These are phyloP conservation scores for Teleogryllus oceanicus DNA, from an alignment of 2,888 invertebrate genomes.

Conservation along the genomic window DNA sequence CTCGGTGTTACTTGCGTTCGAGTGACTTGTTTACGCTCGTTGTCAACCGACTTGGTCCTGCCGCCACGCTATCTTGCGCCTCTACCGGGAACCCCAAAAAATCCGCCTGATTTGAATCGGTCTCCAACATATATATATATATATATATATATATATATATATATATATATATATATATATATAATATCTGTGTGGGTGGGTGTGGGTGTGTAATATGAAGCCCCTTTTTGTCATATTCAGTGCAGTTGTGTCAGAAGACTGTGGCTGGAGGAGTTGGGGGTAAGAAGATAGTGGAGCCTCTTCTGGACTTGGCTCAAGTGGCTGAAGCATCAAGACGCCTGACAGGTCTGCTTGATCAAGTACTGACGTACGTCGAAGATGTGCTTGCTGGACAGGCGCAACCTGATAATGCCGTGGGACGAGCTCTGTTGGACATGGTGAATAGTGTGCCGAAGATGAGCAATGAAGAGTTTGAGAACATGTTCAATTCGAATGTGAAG, in stretches of 20 bases:
- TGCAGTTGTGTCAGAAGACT: conserved; percentile 80
- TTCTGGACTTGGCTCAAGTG: conserved; percentile 74
- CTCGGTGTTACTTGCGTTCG: no score
- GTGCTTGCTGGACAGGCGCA: conserved; percentile 75
- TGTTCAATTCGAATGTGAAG: conserved; percentile 95
- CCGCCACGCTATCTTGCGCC: no score
- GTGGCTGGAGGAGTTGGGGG: conserved; percentile 51
- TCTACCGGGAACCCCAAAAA: no score
- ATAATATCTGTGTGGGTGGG: no score
- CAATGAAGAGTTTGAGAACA: conserved; percentile 84
- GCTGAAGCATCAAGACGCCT: conserved; percentile 80
- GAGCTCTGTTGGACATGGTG: conserved; percentile 84
- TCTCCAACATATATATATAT: no score
- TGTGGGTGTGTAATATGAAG: no score
- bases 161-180: no score
- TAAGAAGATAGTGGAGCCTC: conserved; percentile 63
- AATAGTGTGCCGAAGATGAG: conserved; percentile 89
- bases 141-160: no score
- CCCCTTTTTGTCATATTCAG: conserved; percentile 42
- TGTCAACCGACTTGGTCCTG: no score
- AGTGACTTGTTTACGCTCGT: no score
- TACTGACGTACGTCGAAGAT: conserved; percentile 85
- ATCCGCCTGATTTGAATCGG: no score
- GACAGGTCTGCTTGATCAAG: conserved; percentile 63
- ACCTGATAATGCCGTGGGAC: conserved; percentile 83